These are phyloP conservation scores for Lepidurus apus DNA, from an alignment of 1,140 invertebrate genomes.

Conservation along the genomic window DNA sequence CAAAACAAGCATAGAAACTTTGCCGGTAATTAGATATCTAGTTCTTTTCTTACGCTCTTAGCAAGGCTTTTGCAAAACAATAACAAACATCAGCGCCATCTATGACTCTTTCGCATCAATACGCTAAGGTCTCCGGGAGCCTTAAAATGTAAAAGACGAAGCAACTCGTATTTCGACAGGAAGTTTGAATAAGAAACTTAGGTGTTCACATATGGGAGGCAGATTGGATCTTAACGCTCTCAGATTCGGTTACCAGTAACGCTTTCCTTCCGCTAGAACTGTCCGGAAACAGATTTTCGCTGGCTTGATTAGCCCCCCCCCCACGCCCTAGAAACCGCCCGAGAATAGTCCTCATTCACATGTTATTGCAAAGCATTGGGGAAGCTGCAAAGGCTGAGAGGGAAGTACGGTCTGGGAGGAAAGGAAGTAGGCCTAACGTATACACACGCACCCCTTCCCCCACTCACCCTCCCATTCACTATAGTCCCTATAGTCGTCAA, in stretches of 20 bases:
- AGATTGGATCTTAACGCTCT: slow-evolving; percentile 5
- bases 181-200: slow-evolving; percentile 7
- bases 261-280: neutral
- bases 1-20: too few relatives aligned
- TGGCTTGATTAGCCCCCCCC: neutral
- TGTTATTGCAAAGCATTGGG: neutral
- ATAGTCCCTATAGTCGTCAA: too few relatives aligned
- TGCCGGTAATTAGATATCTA: too few relatives aligned
- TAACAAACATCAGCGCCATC: too few relatives aligned
- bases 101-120: too few relatives aligned
- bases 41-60: too few relatives aligned
- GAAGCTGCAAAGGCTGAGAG: neutral
- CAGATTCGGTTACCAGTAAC: neutral
- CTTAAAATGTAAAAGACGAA: neutral
- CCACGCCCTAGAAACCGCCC: neutral
- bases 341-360: neutral
- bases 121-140: too few relatives aligned
- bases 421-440: slow-evolving; percentile 4
- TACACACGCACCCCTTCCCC: neutral
- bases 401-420: neutral
- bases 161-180: neutral
- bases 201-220: neutral
- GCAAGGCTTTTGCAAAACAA: too few relatives aligned
- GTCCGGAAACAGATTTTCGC: slow-evolving; percentile 17
- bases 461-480: neutral